Evolutionary conservation across 2,113 vertebrate genomes (phyloP).

Genomic region (Carassius auratus): DNA sequence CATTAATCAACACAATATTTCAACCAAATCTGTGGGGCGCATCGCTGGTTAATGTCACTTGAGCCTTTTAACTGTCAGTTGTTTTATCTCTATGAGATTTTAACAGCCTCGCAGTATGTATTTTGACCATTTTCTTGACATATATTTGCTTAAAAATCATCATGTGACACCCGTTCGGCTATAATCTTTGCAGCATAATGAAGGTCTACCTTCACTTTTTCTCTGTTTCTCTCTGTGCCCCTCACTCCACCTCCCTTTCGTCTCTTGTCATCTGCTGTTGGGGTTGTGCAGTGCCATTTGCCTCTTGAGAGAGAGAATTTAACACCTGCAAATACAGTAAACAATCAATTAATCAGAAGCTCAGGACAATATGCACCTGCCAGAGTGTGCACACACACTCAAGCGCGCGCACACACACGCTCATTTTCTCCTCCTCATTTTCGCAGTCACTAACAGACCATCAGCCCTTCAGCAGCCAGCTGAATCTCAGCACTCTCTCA

Average conservation of each 20-base stretch:
- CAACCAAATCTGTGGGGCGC: slow-evolving; percentile 25
- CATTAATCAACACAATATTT: slow-evolving; percentile 42
- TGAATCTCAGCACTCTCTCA: background rate
- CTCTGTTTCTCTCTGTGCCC: slow-evolving; percentile 39
- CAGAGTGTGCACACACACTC: slow-evolving; percentile 43
- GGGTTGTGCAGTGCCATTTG: slow-evolving; percentile 46
- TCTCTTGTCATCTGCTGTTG: slow-evolving; percentile 17
- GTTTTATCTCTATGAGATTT: background rate
- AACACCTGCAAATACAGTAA: slow-evolving; percentile 59
- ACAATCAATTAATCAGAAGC: slow-evolving; percentile 60
- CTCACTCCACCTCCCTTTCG: background rate
- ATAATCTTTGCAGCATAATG: background rate
- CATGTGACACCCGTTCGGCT: background rate
- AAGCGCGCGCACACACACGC: slow-evolving; percentile 5
- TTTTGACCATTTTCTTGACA: background rate
- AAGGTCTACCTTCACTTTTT: slow-evolving; percentile 28
- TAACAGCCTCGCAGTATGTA: background rate
- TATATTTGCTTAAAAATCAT: slow-evolving; percentile 4
- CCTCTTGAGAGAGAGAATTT: slow-evolving; percentile 47
- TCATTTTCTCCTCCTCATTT: background rate
- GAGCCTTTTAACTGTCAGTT: background rate
- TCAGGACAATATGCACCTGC: slow-evolving; percentile 55
- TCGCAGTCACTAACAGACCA: slow-evolving; percentile 28
- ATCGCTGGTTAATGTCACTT: background rate
- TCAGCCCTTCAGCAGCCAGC: slow-evolving; percentile 24